phyloP scores from a whole-genome alignment of 2,797 vertebrate species.

The Smutsia temminckii region DNA sequence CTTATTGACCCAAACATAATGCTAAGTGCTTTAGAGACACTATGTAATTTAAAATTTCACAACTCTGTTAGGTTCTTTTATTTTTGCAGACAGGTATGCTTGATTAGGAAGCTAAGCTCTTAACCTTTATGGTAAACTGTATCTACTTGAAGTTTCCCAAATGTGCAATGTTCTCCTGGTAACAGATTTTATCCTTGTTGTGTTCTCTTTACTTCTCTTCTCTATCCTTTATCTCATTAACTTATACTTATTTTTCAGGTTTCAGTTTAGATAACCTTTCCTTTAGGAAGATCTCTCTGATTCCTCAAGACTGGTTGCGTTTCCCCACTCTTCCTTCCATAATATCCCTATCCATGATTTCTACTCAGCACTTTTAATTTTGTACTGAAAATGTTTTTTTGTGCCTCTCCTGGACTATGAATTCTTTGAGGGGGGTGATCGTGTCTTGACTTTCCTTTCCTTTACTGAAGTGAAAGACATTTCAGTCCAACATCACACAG shows the following conservation, averaged over 20 bases:
- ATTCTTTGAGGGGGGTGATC: neutral
- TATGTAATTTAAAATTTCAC: neutral
- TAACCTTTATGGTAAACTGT: neutral
- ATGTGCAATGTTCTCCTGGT: neutral
- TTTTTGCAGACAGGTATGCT: neutral
- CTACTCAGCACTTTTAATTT: neutral
- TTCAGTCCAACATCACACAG: neutral
- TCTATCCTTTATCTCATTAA: neutral
- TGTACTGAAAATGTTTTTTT: neutral
- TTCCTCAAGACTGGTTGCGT: neutral
- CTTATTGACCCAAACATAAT: neutral
- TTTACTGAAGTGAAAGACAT: neutral
- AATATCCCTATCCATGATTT: neutral
- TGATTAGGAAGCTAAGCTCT: neutral
- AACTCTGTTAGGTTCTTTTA: neutral
- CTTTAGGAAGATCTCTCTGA: neutral
- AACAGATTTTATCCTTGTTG: neutral
- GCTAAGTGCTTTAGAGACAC: neutral
- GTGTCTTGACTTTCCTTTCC: neutral
- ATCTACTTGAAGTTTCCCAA: neutral
- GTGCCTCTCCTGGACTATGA: neutral
- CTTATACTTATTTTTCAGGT: constrained; percentile 37
- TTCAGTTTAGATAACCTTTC: neutral
- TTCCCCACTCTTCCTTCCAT: neutral
- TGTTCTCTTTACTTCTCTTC: neutral